phyloP scores from a whole-genome alignment of 2,888 invertebrate species.

The Ischnura elegans region DNA sequence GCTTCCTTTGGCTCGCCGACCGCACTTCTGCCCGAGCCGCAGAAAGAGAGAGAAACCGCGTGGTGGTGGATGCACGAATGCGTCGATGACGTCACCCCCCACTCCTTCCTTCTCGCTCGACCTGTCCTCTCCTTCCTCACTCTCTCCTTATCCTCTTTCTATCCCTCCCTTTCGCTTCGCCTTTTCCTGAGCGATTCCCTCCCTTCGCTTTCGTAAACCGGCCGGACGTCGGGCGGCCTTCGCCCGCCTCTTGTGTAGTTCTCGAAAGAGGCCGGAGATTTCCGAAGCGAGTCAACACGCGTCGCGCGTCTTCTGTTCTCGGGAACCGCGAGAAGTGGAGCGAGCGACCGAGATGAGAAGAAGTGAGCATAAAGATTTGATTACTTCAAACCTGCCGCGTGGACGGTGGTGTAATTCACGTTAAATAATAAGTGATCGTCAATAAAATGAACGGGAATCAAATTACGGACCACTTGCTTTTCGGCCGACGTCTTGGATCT shows the following conservation, averaged over 20 bases:
- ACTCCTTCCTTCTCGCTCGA: neutral
- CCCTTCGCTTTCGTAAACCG: neutral
- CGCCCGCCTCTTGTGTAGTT: neutral
- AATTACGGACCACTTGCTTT: too few relatives aligned
- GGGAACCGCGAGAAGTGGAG: neutral
- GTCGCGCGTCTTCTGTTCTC: neutral
- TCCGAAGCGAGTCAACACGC: neutral
- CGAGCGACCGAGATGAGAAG: neutral
- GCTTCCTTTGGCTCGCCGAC: slow-evolving; percentile 32
- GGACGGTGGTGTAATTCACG: too few relatives aligned
- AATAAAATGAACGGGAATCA: too few relatives aligned
- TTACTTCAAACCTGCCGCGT: too few relatives aligned
- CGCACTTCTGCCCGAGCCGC: neutral
- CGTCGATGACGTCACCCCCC: slow-evolving; percentile 60
- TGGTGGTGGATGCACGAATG: neutral
- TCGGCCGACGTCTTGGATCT: too few relatives aligned
- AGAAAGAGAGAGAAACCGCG: neutral
- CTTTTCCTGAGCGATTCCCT: neutral
- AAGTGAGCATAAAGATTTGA: too few relatives aligned
- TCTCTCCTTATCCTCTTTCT: neutral
- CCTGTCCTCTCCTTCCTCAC: neutral
- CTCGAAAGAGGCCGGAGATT: slow-evolving; percentile 53
- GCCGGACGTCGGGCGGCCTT: slow-evolving; percentile 57
- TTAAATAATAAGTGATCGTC: too few relatives aligned
- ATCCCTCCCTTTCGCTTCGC: neutral